Evolutionary conservation across 2,797 vertebrate species (phyloP).

Genomic region (Sebastes glaucus): DNA sequence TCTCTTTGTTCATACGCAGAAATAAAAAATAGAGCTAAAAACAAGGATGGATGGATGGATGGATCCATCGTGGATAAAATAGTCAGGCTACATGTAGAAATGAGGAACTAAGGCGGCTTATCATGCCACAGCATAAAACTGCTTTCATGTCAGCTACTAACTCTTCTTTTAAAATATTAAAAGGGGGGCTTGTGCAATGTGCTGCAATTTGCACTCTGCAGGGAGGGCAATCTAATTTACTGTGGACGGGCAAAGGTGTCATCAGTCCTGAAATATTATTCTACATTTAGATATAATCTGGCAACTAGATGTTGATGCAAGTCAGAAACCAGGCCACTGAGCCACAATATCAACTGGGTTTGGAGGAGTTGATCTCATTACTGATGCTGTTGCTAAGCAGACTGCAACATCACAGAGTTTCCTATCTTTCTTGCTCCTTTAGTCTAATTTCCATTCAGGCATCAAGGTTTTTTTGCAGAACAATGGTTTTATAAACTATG

Average conservation of each 20-base stretch:
- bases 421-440: not conserved
- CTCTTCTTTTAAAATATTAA: not conserved
- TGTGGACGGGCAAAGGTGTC: not conserved
- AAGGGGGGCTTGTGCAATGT: not conserved
- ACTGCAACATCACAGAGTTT: conserved; percentile 14
- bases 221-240: not conserved
- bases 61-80: not conserved
- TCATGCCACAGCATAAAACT: not conserved
- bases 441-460: not conserved
- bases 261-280: not conserved
- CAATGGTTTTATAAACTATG: not conserved
- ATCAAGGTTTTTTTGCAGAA: not conserved
- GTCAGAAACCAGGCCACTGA: conserved; percentile 21
- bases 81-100: not conserved
- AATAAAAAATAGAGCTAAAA: not conserved
- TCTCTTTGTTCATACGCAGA: no score
- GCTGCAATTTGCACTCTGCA: not conserved
- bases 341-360: conserved; percentile 18
- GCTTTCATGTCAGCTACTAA: not conserved
- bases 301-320: not conserved
- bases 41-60: not conserved
- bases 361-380: conserved; percentile 22
- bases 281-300: conserved; percentile 3
- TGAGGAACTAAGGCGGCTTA: not conserved
- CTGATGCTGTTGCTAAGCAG: conserved; percentile 55